A percentile compares a stretch with the other conserved stretches of the same genome.
phyloP scores from a whole-genome alignment of 2,888 invertebrate species.

The Drosophila merina region DNA sequence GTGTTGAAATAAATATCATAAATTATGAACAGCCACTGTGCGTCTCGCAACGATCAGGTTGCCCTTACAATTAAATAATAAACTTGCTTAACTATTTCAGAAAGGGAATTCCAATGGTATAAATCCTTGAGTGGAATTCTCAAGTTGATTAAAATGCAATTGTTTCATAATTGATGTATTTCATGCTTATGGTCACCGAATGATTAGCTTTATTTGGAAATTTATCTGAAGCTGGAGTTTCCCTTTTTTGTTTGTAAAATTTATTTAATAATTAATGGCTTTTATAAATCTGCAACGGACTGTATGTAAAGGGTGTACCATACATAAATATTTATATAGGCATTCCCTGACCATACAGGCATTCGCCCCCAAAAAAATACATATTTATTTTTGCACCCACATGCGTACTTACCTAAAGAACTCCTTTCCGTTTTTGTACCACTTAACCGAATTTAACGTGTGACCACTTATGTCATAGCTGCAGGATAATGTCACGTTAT shows the following conservation, averaged over 20 bases:
- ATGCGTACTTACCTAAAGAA: conserved; percentile 84
- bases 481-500: conserved; percentile 84
- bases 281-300: not conserved
- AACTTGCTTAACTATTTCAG: not conserved
- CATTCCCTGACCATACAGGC: not conserved
- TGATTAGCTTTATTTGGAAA: not conserved
- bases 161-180: not conserved
- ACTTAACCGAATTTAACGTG: conserved; percentile 85
- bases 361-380: not conserved
- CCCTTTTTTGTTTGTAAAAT: not conserved
- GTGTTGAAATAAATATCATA: conserved; percentile 65
- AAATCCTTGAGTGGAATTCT: not conserved
- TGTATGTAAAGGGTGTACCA: not conserved
- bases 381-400: conserved; percentile 1
- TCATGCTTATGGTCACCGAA: not conserved
- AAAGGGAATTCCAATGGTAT: not conserved
- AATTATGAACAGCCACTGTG: conserved; percentile 56
- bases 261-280: no score
- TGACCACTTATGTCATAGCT: conserved; percentile 84
- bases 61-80: not conserved
- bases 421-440: conserved; percentile 84
- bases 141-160: not conserved
- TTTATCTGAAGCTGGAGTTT: not conserved
- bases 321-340: not conserved
- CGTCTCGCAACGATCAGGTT: conserved; percentile 5